A percentile compares a stretch with the other conserved stretches of the same genome.
phyloP scores from a whole-genome alignment of 1,140 invertebrate genomes.

The Camponotus pennsylvanicus region DNA sequence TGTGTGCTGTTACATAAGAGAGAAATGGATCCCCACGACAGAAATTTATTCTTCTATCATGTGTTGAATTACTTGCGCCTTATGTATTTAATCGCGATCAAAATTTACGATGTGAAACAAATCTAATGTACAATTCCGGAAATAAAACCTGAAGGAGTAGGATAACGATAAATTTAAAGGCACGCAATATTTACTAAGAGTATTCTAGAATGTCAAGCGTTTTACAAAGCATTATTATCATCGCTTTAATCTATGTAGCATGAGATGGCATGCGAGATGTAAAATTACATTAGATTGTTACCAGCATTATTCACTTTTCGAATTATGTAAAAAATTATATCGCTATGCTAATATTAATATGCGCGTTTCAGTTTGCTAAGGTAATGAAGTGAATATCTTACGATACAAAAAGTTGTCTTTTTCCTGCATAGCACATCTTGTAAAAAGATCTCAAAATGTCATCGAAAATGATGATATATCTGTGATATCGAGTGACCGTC shows the following conservation, averaged over 20 bases:
- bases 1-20: background rate
- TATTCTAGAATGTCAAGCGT: background rate
- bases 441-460: background rate
- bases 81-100: too few species aligned
- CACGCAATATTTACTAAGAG: background rate
- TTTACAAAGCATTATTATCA: background rate
- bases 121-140: too few species aligned
- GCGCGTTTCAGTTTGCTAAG: background rate
- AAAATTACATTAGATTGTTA: background rate
- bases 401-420: background rate
- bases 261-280: background rate
- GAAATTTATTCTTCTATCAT: background rate
- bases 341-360: background rate
- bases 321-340: background rate
- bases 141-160: too few species aligned
- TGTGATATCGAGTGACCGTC: background rate
- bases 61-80: too few species aligned
- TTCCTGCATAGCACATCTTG: background rate
- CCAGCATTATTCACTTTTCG: background rate
- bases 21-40: background rate
- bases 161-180: too few species aligned
- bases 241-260: background rate
- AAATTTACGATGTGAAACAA: too few species aligned
- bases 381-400: slow-evolving; percentile 20
- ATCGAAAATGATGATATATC: background rate